A percentile compares a stretch with the other conserved stretches of the same genome.
These are phyloP conservation scores for Chironex yamaguchii DNA, from an alignment of 30 jellyfish, hydroid and myxozoan species.

Conservation along the genomic window DNA sequence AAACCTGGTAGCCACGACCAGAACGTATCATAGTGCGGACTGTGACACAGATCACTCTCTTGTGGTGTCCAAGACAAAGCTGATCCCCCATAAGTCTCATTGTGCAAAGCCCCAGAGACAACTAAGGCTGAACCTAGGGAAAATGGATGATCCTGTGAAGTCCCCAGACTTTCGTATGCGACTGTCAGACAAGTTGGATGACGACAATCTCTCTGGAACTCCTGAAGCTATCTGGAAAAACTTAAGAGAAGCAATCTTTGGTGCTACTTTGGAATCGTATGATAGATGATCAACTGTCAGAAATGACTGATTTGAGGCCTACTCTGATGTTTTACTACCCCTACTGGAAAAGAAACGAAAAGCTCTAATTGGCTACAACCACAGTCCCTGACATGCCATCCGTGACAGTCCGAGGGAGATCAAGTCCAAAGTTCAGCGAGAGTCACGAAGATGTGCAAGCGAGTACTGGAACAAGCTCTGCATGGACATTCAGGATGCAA, in stretches of 20 bases:
- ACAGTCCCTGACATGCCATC: not conserved
- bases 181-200: not conserved
- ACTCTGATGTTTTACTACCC: not conserved
- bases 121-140: not conserved
- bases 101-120: not conserved
- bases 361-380: not conserved
- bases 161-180: not conserved
- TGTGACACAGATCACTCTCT: slow-evolving; percentile 70
- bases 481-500: slow-evolving; percentile 1
- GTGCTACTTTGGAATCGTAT: not conserved
- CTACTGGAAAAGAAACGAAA: slow-evolving; percentile 10
- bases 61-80: slow-evolving; percentile 17
- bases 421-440: slow-evolving; percentile 18
- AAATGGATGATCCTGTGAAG: not conserved
- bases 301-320: slow-evolving; percentile 11
- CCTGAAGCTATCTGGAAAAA: not conserved
- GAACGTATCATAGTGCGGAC: slow-evolving; percentile 66
- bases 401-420: slow-evolving; percentile 1
- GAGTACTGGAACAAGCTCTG: slow-evolving; percentile 49
- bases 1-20: slow-evolving; percentile 17
- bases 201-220: too few species aligned
- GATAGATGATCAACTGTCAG: not conserved
- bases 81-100: not conserved
- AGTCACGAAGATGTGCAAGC: slow-evolving; percentile 25
- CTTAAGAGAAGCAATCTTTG: not conserved